Conservation (phyloP, 1,140 invertebrate genomes). For the Drosophila sproati region DNA sequence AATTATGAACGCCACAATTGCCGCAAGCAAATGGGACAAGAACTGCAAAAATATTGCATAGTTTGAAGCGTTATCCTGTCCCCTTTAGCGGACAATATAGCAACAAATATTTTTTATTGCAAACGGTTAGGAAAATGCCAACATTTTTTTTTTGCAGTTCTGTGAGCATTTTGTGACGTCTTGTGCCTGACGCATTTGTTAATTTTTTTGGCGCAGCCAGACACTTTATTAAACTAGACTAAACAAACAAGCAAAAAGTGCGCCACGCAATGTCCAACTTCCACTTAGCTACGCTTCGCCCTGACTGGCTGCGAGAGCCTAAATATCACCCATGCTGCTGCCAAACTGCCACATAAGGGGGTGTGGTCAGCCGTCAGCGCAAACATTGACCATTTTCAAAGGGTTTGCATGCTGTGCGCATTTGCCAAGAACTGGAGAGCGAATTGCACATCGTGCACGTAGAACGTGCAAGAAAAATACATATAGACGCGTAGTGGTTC, state of each 20-base stretch:
- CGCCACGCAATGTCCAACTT: slow-evolving; percentile 62
- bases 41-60: background rate
- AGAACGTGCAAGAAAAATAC: slow-evolving; percentile 76
- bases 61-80: background rate
- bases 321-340: slow-evolving; percentile 14
- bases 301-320: slow-evolving; percentile 7
- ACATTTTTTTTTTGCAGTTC: background rate
- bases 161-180: slow-evolving; percentile 42
- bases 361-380: slow-evolving; percentile 22
- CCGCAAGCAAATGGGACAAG: slow-evolving; percentile 42
- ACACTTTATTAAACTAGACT: slow-evolving; percentile 69
- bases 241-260: slow-evolving; percentile 63
- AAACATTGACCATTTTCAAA: slow-evolving; percentile 79
- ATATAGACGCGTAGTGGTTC: slow-evolving; percentile 27
- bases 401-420: slow-evolving; percentile 65
- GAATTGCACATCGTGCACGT: slow-evolving; percentile 26
- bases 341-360: background rate
- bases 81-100: slow-evolving; percentile 49
- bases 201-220: slow-evolving; percentile 54
- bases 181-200: slow-evolving; percentile 50
- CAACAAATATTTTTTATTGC: slow-evolving; percentile 77
- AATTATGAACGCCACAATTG: slow-evolving; percentile 75
- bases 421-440: slow-evolving; percentile 44
- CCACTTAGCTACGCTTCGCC: slow-evolving; percentile 56
- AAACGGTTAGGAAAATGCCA: slow-evolving; percentile 33